phyloP scores from a whole-genome alignment of 2,797 vertebrate species.

The Geotria australis region DNA sequence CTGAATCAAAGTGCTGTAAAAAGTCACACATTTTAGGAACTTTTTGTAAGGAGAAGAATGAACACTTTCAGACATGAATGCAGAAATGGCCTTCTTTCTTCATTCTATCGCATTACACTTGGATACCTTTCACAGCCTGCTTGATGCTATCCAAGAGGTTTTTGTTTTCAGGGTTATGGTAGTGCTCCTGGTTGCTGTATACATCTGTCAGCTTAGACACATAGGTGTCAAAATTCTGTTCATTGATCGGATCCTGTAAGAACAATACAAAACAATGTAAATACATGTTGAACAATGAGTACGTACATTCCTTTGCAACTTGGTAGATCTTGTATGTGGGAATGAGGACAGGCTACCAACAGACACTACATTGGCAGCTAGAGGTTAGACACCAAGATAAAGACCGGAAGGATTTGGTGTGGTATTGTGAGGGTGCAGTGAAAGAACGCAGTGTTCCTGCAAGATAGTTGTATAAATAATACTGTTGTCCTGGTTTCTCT shows the following conservation, averaged over 20 bases:
- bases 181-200: constrained; percentile 94
- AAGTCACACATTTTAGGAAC: background rate
- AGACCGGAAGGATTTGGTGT: no score
- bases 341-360: no score
- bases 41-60: background rate
- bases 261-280: background rate
- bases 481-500: no score
- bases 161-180: constrained; percentile 97
- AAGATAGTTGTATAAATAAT: no score
- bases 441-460: no score
- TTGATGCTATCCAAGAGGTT: constrained; percentile 96
- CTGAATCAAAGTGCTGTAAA: no score
- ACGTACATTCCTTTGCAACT: no score
- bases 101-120: constrained; percentile 43
- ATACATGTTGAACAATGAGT: background rate
- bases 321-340: no score
- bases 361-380: no score
- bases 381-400: no score
- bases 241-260: constrained; percentile 68
- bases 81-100: background rate
- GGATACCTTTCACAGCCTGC: constrained; percentile 97
- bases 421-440: no score
- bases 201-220: constrained; percentile 97
- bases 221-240: constrained; percentile 98
- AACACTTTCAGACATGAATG: background rate